Conservation (phyloP, 2,797 vertebrate genomes). For the Forpus xanthops region DNA sequence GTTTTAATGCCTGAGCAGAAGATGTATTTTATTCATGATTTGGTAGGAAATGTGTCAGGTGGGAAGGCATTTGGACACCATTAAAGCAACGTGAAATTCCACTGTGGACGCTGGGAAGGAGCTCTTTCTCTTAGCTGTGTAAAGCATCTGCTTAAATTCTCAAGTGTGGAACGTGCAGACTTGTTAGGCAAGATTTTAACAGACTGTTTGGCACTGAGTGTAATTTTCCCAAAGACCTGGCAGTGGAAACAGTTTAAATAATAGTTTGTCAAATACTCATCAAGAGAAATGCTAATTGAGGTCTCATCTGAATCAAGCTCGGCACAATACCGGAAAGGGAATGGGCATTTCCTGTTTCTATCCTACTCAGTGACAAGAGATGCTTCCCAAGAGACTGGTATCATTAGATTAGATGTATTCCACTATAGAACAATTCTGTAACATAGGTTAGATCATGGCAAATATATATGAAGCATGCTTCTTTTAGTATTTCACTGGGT, state of each 20-base stretch:
- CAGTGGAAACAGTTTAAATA: slow-evolving; percentile 72
- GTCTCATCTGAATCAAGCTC: slow-evolving; percentile 24
- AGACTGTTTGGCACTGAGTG: slow-evolving; percentile 72
- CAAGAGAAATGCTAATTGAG: slow-evolving; percentile 69
- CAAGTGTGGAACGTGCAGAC: slow-evolving; percentile 53
- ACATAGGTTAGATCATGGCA: not conserved
- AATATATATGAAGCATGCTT: not conserved
- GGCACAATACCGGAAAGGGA: not conserved
- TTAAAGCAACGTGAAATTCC: slow-evolving; percentile 24
- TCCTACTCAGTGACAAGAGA: not conserved
- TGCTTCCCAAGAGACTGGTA: not conserved
- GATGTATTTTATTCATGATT: slow-evolving; percentile 54
- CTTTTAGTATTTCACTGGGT: not conserved
- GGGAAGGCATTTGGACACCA: slow-evolving; percentile 7
- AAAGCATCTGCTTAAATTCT: slow-evolving; percentile 68
- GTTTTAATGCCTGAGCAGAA: slow-evolving; percentile 22
- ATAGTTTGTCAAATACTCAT: slow-evolving; percentile 71
- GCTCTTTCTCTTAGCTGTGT: not conserved
- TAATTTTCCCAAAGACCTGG: slow-evolving; percentile 72
- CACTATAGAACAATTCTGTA: not conserved
- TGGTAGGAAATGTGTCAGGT: not conserved
- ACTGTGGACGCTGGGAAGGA: slow-evolving; percentile 14
- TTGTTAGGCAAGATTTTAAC: slow-evolving; percentile 70
- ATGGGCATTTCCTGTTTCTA: slow-evolving; percentile 1
- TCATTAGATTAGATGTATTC: not conserved